phyloP scores from a whole-genome alignment of 2,113 vertebrate species.

The Pantherophis guttatus region DNA sequence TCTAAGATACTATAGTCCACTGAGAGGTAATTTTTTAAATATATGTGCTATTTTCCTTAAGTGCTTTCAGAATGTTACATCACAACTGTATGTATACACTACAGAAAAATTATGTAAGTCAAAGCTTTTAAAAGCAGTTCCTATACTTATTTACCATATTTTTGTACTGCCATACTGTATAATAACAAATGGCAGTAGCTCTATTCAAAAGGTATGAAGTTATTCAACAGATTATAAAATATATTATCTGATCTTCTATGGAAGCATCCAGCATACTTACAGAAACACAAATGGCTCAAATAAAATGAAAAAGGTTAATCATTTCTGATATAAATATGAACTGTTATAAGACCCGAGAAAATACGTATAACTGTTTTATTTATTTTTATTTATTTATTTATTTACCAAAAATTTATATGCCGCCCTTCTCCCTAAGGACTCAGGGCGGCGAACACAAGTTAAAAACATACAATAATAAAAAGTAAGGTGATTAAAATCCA shows the following conservation, averaged over 20 bases:
- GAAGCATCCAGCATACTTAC: neutral
- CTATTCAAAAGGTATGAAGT: neutral
- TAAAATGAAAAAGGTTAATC: neutral
- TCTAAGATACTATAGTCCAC: neutral
- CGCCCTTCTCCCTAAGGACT: no score
- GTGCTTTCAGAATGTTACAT: neutral
- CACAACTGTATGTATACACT: neutral
- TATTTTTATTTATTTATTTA: no score
- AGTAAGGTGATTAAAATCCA: no score
- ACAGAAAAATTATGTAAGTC: neutral
- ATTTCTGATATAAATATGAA: neutral
- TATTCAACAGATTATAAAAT: neutral
- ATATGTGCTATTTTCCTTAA: neutral
- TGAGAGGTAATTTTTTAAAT: neutral
- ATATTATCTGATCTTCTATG: neutral
- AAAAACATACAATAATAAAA: no score
- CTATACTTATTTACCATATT: neutral
- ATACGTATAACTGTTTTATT: neutral
- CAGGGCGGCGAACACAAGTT: no score
- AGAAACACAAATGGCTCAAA: neutral
- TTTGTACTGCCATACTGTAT: neutral
- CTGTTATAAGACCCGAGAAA: no score
- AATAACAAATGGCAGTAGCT: neutral
- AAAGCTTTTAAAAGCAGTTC: constrained; percentile 1
- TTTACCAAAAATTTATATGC: no score